Conservation (phyloP, 2,888 invertebrate genomes). For the Papilio demoleus region DNA sequence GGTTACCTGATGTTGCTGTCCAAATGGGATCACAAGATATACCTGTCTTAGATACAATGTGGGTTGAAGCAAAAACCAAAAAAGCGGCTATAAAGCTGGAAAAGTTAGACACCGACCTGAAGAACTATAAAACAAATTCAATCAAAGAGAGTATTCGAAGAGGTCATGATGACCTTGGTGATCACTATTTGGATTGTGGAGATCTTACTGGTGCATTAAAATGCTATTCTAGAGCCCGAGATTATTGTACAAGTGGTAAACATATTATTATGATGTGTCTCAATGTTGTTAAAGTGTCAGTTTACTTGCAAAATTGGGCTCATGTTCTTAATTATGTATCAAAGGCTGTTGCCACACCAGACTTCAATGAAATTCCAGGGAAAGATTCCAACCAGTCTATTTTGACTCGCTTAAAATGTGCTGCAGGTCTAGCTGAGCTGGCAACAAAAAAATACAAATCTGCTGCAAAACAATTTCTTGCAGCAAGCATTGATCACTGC, state of each 20-base stretch:
- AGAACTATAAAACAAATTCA: slow-evolving; percentile 99
- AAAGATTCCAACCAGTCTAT: slow-evolving; percentile 92
- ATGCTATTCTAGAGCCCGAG: slow-evolving; percentile 98
- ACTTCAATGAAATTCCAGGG: slow-evolving; percentile 89
- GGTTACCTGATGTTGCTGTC: slow-evolving; percentile 91
- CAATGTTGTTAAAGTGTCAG: slow-evolving; percentile 98
- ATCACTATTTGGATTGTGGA: slow-evolving; percentile 98
- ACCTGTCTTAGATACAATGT: slow-evolving; percentile 92
- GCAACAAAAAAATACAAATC: slow-evolving; percentile 97
- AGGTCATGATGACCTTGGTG: slow-evolving; percentile 99
- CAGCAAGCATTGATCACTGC: slow-evolving; percentile 97
- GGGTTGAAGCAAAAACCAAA: slow-evolving; percentile 97
- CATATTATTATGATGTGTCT: slow-evolving; percentile 99
- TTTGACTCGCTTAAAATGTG: slow-evolving; percentile 94
- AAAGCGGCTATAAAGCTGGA: slow-evolving; percentile 97
- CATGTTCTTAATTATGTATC: slow-evolving; percentile 98
- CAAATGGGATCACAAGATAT: slow-evolving; percentile 89
- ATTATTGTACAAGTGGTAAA: slow-evolving; percentile 99
- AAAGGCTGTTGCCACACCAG: slow-evolving; percentile 97
- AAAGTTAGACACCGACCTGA: slow-evolving; percentile 97
- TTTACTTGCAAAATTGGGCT: slow-evolving; percentile 99
- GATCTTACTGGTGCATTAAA: slow-evolving; percentile 98
- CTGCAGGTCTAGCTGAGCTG: slow-evolving; percentile 96
- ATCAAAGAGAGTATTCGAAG: slow-evolving; percentile 98
- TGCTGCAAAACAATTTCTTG: slow-evolving; percentile 96